phyloP scores from a whole-genome alignment of 53 echinoderm and acorn worm species.

The Arbacia lixula region DNA sequence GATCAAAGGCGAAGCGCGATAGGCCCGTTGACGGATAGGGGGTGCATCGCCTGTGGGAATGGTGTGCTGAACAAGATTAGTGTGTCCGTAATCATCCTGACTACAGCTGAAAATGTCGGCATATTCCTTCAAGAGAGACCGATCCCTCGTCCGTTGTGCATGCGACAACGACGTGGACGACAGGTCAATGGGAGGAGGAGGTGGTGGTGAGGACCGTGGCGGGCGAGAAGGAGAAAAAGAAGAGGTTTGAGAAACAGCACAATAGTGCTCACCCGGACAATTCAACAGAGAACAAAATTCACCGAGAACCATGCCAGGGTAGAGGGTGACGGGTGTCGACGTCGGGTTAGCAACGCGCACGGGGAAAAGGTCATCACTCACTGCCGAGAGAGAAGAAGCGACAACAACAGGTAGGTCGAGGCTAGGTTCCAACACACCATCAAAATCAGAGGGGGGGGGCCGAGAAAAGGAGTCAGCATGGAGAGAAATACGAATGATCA shows the following conservation, averaged over 20 bases:
- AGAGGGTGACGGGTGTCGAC: not conserved
- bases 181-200: constrained; percentile 9
- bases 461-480: not conserved
- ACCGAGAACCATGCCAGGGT: constrained; percentile 46
- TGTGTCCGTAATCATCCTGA: constrained; percentile 29
- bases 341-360: constrained; percentile 53
- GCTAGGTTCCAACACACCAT: constrained; percentile 43
- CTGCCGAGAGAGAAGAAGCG: constrained; percentile 35
- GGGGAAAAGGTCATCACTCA: not conserved
- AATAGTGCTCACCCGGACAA: constrained; percentile 13
- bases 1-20: constrained; percentile 55
- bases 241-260: not conserved
- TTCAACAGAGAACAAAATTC: constrained; percentile 47
- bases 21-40: constrained; percentile 69
- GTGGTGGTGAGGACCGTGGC: not conserved
- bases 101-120: constrained; percentile 24
- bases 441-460: not conserved
- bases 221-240: not conserved
- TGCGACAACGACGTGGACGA: constrained; percentile 22
- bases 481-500: constrained; percentile 11
- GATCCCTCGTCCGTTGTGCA: constrained; percentile 24
- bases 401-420: constrained; percentile 11
- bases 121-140: constrained; percentile 18
- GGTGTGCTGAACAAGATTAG: constrained; percentile 52
- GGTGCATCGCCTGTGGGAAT: constrained; percentile 46